Evolutionary conservation across 2,113 vertebrate species (phyloP), one percentile per base, ranked within the genome.

Genomic region (Lynx canadensis): DNA sequence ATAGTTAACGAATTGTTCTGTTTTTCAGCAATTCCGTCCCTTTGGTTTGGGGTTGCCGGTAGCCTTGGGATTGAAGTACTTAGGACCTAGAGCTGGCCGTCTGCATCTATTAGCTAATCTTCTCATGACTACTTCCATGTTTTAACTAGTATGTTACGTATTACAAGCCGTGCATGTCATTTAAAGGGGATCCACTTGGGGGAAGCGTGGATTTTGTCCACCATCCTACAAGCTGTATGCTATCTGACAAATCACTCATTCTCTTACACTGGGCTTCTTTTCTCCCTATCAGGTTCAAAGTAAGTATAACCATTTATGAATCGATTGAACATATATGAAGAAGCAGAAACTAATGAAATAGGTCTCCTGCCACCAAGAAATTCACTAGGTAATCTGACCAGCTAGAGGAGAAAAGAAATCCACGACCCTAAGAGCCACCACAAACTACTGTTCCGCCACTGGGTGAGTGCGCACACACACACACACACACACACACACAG

Each of bases 51-150:
- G 65, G 45, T 18, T 11, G 21, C 6, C 19, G 7, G 10, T 21
- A 7, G 10, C 73, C 45, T 68, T 63, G 3, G 7, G 23, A 36
- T 12, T 25, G 65, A 52, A 16, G 31, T 5, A 1, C 13, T 16
- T 52, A 8, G 7, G 5, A 27, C 69, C 7, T 1, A 1, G 0
- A 48, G 60, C 33, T 23, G 5, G 38, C 4, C 1, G 29, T 48
- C 19, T 0, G 27, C 6, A 11, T 13, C 3, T 4, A 23, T 16
- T 4, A 25, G 31, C 29, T 57, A 12, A 18, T 18, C 38, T 76
- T 18, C 66, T 71, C 33, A 4, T 0, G 48, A 1, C 12, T 55
- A 13, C 3, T 29, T 29, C 23, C 10, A 2, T 18, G 11, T 23
- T 19, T 79, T 12, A 50, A 15, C 31, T 4, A 7, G 23, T 3